These are phyloP conservation scores for Protaetia brevitarsis DNA, from an alignment of 1,140 invertebrate species.

Conservation along the genomic window DNA sequence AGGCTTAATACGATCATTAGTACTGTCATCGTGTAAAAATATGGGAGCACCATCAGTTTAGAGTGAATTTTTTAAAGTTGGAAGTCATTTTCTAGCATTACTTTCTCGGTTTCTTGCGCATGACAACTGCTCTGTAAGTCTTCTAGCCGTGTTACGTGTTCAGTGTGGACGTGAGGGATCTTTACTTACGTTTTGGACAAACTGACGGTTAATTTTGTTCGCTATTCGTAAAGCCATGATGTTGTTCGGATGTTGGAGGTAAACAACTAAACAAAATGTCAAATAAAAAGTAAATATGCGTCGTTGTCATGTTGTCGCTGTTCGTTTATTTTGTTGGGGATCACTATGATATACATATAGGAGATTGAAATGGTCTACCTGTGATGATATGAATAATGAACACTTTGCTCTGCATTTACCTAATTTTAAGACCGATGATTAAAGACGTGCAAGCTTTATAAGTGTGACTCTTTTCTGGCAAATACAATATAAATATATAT, in stretches of 20 bases:
- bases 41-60: too few species aligned
- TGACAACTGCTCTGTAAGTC: too few species aligned
- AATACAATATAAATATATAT: too few species aligned
- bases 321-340: slow-evolving; percentile 6
- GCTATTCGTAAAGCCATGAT: slow-evolving; percentile 30
- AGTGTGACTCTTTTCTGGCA: too few species aligned
- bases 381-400: neutral
- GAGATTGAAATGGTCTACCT: neutral
- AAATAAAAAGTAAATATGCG: slow-evolving; percentile 22
- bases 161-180: too few species aligned
- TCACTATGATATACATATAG: neutral
- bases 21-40: neutral
- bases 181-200: slow-evolving; percentile 27
- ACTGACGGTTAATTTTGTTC: slow-evolving; percentile 28
- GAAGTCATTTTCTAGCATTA: too few species aligned
- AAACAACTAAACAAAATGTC: slow-evolving; percentile 20
- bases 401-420: too few species aligned
- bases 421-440: too few species aligned
- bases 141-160: too few species aligned
- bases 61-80: too few species aligned
- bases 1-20: neutral
- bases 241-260: slow-evolving; percentile 36
- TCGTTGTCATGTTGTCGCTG: neutral
- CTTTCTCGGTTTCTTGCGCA: too few species aligned
- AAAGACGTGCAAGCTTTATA: too few species aligned